Conservation (phyloP, 2,888 invertebrate genomes). For the Andrena flavipes region DNA sequence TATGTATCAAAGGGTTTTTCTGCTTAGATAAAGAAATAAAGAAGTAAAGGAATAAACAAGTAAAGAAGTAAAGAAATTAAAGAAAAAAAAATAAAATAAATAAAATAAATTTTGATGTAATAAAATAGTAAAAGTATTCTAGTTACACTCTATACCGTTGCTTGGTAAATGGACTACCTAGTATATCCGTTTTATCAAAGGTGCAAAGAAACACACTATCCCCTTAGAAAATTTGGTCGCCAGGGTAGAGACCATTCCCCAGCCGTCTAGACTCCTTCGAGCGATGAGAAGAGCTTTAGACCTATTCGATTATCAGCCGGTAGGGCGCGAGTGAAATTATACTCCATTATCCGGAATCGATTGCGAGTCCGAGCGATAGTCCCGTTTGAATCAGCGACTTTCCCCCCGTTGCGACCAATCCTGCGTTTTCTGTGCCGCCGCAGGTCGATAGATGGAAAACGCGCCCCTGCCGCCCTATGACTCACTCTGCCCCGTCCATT, state of each 20-base stretch:
- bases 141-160: no score
- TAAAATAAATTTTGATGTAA: no score
- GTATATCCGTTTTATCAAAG: no score
- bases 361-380: conserved; percentile 22
- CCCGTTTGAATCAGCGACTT: conserved; percentile 43
- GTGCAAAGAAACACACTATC: neutral
- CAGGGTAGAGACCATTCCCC: neutral
- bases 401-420: conserved; percentile 56
- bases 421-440: conserved; percentile 67
- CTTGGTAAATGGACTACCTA: no score
- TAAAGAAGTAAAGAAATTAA: no score
- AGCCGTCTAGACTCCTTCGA: neutral
- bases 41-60: no score
- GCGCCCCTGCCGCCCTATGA: conserved; percentile 62
- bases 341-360: conserved; percentile 66
- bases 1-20: no score
- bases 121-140: no score
- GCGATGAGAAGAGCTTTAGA: conserved; percentile 12
- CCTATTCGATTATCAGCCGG: conserved; percentile 45
- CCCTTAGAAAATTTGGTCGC: neutral
- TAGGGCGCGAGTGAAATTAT: conserved; percentile 61
- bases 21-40: no score
- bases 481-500: conserved; percentile 60
- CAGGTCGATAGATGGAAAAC: conserved; percentile 77
- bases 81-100: no score